Evolutionary conservation across 2,113 vertebrate species (phyloP).

Genomic region (Pardalotus punctatus): DNA sequence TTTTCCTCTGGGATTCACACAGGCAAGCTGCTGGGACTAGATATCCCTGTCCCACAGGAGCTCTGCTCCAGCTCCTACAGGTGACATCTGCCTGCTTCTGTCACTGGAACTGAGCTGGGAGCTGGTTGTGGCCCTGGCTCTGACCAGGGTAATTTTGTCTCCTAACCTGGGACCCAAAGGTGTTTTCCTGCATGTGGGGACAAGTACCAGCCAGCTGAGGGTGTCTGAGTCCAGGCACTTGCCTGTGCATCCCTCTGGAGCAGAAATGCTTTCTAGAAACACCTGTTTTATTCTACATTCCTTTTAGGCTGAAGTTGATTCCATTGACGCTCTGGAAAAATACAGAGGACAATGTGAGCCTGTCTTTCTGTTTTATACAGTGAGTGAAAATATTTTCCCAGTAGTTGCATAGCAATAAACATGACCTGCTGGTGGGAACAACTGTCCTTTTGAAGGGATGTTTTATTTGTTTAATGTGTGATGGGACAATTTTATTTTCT

Average conservation of each 20-base stretch:
- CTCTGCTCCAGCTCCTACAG: neutral
- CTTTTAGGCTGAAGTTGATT: constrained; percentile 88
- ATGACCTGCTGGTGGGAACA: neutral
- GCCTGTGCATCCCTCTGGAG: neutral
- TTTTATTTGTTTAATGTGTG: neutral
- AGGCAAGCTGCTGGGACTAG: neutral
- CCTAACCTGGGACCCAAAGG: neutral
- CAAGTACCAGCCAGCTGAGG: neutral
- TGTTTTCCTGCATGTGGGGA: fast-evolving
- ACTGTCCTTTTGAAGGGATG: neutral
- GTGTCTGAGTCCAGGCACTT: neutral
- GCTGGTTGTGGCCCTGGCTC: neutral
- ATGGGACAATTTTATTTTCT: neutral
- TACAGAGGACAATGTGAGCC: constrained; percentile 91
- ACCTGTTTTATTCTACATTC: neutral
- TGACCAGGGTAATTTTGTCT: neutral
- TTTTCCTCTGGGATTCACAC: neutral
- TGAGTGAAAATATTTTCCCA: constrained; percentile 68
- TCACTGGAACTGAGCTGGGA: neutral
- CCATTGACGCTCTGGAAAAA: constrained; percentile 83
- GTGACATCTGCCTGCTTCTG: neutral
- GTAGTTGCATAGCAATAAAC: neutral
- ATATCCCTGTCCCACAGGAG: neutral
- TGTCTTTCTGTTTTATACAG: constrained; percentile 89
- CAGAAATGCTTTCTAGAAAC: neutral